Evolutionary conservation across 2,888 invertebrate species (phyloP).

Genomic region (Cantharis nigra): DNA sequence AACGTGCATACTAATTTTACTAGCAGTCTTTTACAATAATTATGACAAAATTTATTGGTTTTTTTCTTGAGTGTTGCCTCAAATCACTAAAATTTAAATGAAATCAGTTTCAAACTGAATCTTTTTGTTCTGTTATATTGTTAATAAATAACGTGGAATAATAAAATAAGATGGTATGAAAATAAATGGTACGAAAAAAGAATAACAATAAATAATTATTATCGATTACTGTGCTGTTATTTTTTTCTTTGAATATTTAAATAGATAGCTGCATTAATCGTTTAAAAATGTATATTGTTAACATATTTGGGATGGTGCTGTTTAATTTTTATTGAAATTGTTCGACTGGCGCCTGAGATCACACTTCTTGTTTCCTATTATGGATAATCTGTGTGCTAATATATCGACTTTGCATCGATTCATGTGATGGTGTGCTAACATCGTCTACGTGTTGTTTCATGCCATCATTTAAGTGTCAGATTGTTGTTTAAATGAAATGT

Average conservation of each 20-base stretch:
- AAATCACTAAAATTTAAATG: not conserved
- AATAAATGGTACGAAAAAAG: not conserved
- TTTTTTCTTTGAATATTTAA: not conserved
- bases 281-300: conserved; percentile 18
- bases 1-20: not conserved
- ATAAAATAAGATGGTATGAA: not conserved
- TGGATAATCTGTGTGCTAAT: conserved; percentile 30
- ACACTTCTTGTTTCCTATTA: conserved; percentile 33
- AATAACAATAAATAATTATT: not conserved
- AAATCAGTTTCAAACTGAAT: not conserved
- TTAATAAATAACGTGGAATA: not conserved
- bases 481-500: conserved; percentile 17
- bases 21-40: not conserved
- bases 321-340: conserved; percentile 27
- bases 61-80: not conserved
- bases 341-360: conserved; percentile 28
- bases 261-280: conserved; percentile 6
- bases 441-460: conserved; percentile 18
- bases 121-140: not conserved
- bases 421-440: conserved; percentile 15
- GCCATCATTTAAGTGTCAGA: conserved; percentile 19
- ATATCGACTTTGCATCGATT: conserved; percentile 23
- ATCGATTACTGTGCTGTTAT: not conserved
- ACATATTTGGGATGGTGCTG: conserved; percentile 29
- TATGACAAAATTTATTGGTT: not conserved